phyloP scores from a whole-genome alignment of 2,113 vertebrate species.

The Panurus biarmicus region DNA sequence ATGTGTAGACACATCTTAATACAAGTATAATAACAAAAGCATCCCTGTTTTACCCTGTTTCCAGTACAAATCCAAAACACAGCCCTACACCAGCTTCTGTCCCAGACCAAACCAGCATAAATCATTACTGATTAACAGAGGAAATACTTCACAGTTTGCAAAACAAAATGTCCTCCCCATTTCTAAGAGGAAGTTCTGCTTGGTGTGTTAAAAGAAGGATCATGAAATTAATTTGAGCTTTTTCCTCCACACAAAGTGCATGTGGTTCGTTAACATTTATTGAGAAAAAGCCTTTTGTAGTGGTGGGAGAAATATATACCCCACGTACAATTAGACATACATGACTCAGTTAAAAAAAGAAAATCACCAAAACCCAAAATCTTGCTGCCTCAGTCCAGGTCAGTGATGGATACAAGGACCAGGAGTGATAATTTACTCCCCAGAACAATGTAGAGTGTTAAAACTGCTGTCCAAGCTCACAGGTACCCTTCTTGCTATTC shows the following conservation, averaged over 20 bases:
- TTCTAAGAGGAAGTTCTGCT: background rate
- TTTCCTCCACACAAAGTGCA: background rate
- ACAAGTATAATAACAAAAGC: background rate
- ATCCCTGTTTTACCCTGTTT: background rate
- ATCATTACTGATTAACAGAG: background rate
- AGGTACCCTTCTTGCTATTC: background rate
- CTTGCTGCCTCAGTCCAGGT: background rate
- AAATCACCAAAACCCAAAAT: background rate
- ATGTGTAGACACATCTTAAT: background rate
- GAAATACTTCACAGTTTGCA: background rate
- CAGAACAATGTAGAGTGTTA: background rate
- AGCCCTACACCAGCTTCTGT: background rate
- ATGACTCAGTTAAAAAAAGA: background rate
- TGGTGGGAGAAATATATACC: background rate
- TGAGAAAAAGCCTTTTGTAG: background rate
- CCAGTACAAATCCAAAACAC: background rate
- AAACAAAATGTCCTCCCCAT: background rate
- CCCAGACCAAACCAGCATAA: background rate
- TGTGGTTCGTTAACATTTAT: background rate
- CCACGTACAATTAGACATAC: background rate
- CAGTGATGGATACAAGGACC: background rate
- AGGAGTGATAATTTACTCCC: background rate
- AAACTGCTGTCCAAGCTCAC: background rate
- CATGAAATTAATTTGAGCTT: background rate
- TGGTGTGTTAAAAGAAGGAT: background rate